Base-by-base conservation (phyloP, 2,888 invertebrate species). In the Gnatocerus cornutus region DNA sequence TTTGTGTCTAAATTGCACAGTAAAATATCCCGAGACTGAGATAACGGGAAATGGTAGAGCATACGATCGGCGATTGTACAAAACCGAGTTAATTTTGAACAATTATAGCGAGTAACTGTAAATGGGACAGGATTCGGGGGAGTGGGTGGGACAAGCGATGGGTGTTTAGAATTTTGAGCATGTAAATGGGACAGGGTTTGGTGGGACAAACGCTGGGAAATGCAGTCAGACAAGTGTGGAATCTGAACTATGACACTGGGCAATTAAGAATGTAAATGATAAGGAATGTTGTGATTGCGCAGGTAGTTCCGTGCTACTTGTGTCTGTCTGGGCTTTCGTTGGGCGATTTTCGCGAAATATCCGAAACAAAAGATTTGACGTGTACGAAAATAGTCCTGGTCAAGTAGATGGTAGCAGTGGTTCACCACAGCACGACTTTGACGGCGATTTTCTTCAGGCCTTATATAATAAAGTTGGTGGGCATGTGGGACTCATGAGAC, bases 191-290 rank as follows among this genome's bases (percentile, higher is more conserved):
- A 39, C 7, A 37, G 56, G 5, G 50, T 46, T 8, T 16, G 46
- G 46, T 46, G 16, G 16, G 14, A 46, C 46, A n/a, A 7, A 10
- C 27, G 48, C n/a, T 21, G 48, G 46, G 48, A 27, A 50, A 50
- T 50, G 27, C 27, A 21, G 48, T 50, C 48, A 61, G 56, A 62
- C 45, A 45, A 59, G 29, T 21, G 21, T 43, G 65, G 70, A 68
- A 70, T 72, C 65, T 71, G 74, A 74, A 74, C 74, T 74, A 64
- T 74, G 74, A 64, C 66, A 74, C 68, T 61, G 61, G 56, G 59
- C 56, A 61, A 69, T 70, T 68, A 68, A 59, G 55, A 39, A 62
- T 71, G 71, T 61, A 58, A 50, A 67, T 50, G 55, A 65, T 59
- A 53, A 69, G 59, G 46, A 69, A 71, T 62, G 66, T 43, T 29